A percentile compares a stretch with the other conserved stretches of the same genome.
phyloP scores from a whole-genome alignment of 2,797 vertebrate species.

The Typhlichthys eigenmanni region DNA sequence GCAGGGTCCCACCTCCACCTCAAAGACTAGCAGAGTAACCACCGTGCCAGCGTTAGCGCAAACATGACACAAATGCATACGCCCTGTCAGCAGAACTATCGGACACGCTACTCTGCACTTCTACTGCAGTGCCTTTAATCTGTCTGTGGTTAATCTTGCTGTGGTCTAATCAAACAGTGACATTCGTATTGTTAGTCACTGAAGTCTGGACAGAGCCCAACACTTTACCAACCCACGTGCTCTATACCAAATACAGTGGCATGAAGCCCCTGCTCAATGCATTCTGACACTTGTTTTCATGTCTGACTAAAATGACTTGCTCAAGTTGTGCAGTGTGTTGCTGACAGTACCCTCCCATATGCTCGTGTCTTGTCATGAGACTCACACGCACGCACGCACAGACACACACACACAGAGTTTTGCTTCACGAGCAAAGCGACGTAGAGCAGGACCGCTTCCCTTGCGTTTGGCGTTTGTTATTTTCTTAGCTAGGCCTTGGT shows the following conservation, averaged over 20 bases:
- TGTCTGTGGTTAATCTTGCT: no score
- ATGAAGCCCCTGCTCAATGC: neutral
- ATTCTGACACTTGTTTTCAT: conserved; percentile 1
- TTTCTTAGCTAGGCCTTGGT: conserved; percentile 50
- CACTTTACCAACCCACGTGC: neutral
- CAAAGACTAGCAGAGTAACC: neutral
- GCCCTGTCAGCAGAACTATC: neutral
- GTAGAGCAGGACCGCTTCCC: conserved; percentile 41
- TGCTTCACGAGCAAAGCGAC: conserved; percentile 45
- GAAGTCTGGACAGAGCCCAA: conserved; percentile 21
- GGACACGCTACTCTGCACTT: no score
- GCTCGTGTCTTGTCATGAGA: conserved; percentile 34
- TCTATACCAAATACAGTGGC: neutral
- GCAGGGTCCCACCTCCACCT: conserved; percentile 37
- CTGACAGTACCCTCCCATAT: conserved; percentile 41
- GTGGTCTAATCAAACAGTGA: neutral
- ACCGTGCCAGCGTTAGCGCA: conserved; percentile 13
- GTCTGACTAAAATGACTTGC: conserved; percentile 11
- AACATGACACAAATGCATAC: conserved; percentile 27
- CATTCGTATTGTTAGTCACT: neutral
- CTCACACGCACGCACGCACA: conserved; percentile 6
- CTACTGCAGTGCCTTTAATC: no score
- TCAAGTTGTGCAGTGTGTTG: conserved; percentile 27
- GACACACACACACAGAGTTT: conserved; percentile 39
- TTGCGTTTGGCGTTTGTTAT: conserved; percentile 71